Conservation (phyloP, 2,797 vertebrate species). For the Philypnodon macrostomus region DNA sequence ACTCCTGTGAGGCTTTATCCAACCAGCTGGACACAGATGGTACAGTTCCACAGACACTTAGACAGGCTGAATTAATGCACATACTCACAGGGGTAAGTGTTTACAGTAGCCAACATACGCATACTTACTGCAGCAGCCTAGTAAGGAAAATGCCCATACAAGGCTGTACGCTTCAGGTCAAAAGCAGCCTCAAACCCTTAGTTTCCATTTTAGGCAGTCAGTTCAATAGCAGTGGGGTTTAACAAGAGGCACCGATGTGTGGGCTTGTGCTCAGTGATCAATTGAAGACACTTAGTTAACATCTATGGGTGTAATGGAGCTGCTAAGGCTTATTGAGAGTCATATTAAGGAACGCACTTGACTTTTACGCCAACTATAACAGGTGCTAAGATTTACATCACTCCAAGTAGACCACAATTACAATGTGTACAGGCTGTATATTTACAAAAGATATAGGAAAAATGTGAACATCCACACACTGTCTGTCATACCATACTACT, state of each 20-base stretch:
- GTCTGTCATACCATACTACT: no score
- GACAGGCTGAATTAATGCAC: conserved; percentile 38
- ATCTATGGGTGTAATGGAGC: conserved; percentile 1
- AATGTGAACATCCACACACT: no score
- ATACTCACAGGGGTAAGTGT: conserved; percentile 43
- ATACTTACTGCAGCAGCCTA: conserved; percentile 2
- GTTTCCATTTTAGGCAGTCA: conserved; percentile 37
- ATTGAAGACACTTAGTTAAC: conserved; percentile 7
- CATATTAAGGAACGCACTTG: not conserved
- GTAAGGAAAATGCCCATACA: conserved; percentile 38
- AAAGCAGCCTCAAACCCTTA: conserved; percentile 29
- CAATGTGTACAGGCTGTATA: no score
- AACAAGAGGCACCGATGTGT: conserved; percentile 29
- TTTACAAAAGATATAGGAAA: no score
- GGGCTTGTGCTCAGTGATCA: conserved; percentile 18
- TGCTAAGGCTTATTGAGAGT: not conserved
- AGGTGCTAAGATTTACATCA: no score
- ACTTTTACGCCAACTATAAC: not conserved
- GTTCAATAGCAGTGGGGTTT: conserved; percentile 17
- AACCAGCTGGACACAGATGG: conserved; percentile 58
- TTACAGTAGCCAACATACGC: conserved; percentile 39
- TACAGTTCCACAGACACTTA: conserved; percentile 23
- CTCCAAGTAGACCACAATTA: no score
- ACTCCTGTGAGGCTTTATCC: conserved; percentile 26
- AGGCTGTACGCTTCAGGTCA: conserved; percentile 14